Evolutionary conservation across 1,140 invertebrate genomes (phyloP).

Genomic region (Macrostomum lignano): DNA sequence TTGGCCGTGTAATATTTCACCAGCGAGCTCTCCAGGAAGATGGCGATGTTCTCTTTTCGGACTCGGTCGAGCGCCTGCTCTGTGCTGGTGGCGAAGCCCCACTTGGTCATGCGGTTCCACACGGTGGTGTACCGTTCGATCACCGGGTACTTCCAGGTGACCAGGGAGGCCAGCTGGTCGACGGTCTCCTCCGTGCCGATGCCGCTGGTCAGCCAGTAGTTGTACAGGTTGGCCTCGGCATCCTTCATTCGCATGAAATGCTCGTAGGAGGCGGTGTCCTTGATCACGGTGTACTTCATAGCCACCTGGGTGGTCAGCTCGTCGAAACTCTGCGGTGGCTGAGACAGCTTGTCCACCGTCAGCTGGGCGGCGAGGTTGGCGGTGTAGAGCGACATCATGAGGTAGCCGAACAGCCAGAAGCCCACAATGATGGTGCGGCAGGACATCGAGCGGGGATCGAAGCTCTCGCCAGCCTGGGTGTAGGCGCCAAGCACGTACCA

Average conservation of each 20-base stretch:
- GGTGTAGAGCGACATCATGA: constrained; percentile 89
- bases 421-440: constrained; percentile 67
- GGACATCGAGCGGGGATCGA: constrained; percentile 44
- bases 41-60: constrained; percentile 36
- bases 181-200: not conserved
- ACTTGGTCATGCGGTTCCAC: constrained; percentile 80
- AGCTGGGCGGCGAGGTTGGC: constrained; percentile 77
- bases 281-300: constrained; percentile 13
- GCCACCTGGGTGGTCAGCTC: constrained; percentile 53
- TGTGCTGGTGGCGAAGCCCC: constrained; percentile 42
- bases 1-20: constrained; percentile 10
- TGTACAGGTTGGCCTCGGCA: not conserved
- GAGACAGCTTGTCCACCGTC: constrained; percentile 41
- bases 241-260: constrained; percentile 3
- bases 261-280: not conserved
- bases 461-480: constrained; percentile 1
- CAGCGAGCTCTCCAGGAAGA: constrained; percentile 11
- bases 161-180: constrained; percentile 65
- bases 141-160: constrained; percentile 93
- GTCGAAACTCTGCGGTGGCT: constrained; percentile 36
- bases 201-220: not conserved
- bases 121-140: constrained; percentile 94
- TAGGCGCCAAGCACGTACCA: constrained; percentile 1
- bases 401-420: constrained; percentile 91
- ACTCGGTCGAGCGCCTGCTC: constrained; percentile 52